phyloP scores from a whole-genome alignment of 2,797 vertebrate species.

The Lithobates pipiens region DNA sequence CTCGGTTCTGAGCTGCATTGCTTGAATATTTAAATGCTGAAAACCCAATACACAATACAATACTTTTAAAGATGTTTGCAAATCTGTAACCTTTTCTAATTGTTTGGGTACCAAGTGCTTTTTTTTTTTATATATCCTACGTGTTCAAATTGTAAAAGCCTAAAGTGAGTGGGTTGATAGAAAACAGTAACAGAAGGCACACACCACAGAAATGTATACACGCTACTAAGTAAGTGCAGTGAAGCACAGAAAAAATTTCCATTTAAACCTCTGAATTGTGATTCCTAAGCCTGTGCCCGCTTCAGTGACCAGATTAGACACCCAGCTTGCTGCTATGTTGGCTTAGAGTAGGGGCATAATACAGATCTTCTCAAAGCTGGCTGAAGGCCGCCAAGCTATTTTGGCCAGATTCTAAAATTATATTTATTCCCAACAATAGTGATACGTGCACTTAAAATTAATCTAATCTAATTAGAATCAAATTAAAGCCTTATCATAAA shows the following conservation, averaged over 20 bases:
- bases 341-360: background rate
- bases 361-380: constrained; percentile 13
- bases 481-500: too few relatives aligned
- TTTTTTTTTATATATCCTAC: background rate
- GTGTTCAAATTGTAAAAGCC: background rate
- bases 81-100: background rate
- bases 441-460: too few relatives aligned
- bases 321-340: background rate
- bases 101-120: background rate
- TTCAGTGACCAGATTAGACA: constrained; percentile 17
- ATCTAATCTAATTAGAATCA: too few relatives aligned
- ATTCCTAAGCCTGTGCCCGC: background rate
- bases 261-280: constrained; percentile 1
- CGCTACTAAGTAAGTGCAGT: background rate
- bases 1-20: background rate
- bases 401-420: background rate
- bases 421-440: too few relatives aligned
- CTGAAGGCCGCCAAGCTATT: background rate
- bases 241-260: background rate
- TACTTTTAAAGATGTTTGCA: background rate
- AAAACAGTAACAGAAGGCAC: constrained; percentile 12
- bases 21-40: background rate
- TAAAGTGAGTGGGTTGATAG: background rate
- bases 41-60: background rate
- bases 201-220: constrained; percentile 5